Evolutionary conservation across 2,888 invertebrate species (phyloP), one percentile per base, ranked within the genome.

Genomic region (Drosophila helvetica): DNA sequence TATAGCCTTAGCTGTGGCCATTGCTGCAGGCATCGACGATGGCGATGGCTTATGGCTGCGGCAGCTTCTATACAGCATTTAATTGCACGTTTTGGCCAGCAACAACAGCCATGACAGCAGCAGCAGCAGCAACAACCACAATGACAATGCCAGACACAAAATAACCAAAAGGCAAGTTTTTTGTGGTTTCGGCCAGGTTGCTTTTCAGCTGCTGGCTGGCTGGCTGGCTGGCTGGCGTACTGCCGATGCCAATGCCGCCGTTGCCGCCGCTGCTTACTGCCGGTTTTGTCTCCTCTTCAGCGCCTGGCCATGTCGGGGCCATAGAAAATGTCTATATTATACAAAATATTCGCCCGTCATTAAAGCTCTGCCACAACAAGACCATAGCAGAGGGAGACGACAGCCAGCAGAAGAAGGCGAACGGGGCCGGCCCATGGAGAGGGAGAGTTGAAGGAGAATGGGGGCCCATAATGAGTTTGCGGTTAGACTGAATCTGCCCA

Each of bases 81-180:
- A 81, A 81, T 81, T 81, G 85, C 81, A 81, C 80, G 77, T 79
- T 81, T 81, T 73, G 81, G 80, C 68, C 72, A 71, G 63, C 71
- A 47, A 53, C 53, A 62, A 62, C 53, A 57, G 56, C 48, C 53
- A 30, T 52, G 69, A 46, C 55, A 71, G 18, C 61, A 57, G 47
- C 73, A 57, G 53, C 60, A 54, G 27, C 68, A 65, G 18, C 56
- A 51, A 52, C 66, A 72, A 52, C 55, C 67, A 56, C 76, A 78
- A 78, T 78, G 77, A 75, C 75, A 81, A 77, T 74, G 76, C 69
- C 57, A 79, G 80, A 77, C 70, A 80, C 67, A 78, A 81, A 79
- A 67, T 84, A 84, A 77, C 66, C 80, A 66, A 77, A 73, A 81
- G 70, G 81, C 84, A 74, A 67, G 53, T 79, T 68, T 68, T 65